phyloP scores from a whole-genome alignment of 2,888 invertebrate genomes.

The Plebejus melissa region DNA sequence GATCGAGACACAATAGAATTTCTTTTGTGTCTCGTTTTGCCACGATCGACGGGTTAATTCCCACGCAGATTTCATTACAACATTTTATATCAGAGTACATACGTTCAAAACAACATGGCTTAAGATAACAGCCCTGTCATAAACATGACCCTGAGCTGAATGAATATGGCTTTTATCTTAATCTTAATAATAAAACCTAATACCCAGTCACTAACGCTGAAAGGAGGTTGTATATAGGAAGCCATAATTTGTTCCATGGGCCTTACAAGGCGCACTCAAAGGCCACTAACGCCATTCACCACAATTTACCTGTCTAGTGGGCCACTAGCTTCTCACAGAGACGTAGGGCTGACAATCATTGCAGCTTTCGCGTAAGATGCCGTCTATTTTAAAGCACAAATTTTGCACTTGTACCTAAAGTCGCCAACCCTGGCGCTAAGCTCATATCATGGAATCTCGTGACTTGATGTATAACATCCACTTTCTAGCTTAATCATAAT shows the following conservation, averaged over 20 bases:
- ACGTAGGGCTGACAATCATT: slow-evolving; percentile 20
- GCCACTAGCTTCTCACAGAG: slow-evolving; percentile 25
- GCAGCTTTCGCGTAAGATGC: background rate
- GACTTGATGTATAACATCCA: slow-evolving; percentile 16
- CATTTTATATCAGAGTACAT: background rate
- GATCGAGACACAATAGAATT: no score
- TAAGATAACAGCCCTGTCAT: background rate
- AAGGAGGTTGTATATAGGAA: slow-evolving; percentile 23
- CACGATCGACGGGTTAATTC: background rate
- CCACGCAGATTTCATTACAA: slow-evolving; percentile 11
- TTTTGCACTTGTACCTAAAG: background rate
- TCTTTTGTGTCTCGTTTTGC: no score
- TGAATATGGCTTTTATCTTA: slow-evolving; percentile 14
- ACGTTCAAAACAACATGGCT: background rate
- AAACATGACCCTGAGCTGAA: background rate
- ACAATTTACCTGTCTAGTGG: slow-evolving; percentile 33
- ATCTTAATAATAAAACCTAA: slow-evolving; percentile 11
- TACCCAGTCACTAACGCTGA: slow-evolving; percentile 6
- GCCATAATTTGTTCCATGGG: slow-evolving; percentile 32
- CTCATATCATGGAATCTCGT: slow-evolving; percentile 17
- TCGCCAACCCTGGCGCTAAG: background rate
- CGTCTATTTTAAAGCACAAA: background rate
- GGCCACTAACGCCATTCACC: slow-evolving; percentile 34
- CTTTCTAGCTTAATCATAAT: slow-evolving; percentile 26
- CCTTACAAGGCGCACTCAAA: slow-evolving; percentile 34